Conservation (phyloP, 2,797 vertebrate species). For the Chromobotia macracanthus region DNA sequence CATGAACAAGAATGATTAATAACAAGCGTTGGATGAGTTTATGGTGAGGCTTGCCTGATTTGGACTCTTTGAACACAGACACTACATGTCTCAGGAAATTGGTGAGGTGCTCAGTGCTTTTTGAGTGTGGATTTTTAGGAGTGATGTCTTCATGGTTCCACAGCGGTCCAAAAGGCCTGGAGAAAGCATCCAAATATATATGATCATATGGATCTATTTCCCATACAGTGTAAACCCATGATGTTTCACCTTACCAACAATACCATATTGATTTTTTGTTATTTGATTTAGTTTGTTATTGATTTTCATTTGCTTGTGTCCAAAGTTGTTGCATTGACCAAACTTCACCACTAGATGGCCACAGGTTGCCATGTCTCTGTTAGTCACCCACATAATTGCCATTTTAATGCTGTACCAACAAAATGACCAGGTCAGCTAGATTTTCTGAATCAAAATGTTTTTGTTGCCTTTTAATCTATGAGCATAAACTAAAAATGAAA, state of each 20-base stretch:
- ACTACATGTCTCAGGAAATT: constrained; percentile 94
- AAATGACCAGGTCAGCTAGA: too few relatives aligned
- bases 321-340: background rate
- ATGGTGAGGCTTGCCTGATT: constrained; percentile 80
- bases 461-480: too few relatives aligned
- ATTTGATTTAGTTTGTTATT: background rate
- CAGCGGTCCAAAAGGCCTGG: constrained; percentile 92
- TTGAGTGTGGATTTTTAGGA: constrained; percentile 94
- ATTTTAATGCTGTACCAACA: background rate
- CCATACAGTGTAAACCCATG: background rate
- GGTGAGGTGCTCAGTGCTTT: constrained; percentile 92
- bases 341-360: constrained; percentile 41
- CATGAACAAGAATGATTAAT: background rate
- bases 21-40: background rate
- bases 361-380: background rate
- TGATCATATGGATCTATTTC: background rate
- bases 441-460: too few relatives aligned
- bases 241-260: too few relatives aligned
- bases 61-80: constrained; percentile 96
- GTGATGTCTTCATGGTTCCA: constrained; percentile 99
- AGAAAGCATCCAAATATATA: background rate
- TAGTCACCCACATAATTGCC: background rate
- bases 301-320: background rate
- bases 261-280: too few relatives aligned
- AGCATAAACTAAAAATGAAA: background rate